Conservation (phyloP, 2,797 vertebrate species). For the Sebastes variabilis region DNA sequence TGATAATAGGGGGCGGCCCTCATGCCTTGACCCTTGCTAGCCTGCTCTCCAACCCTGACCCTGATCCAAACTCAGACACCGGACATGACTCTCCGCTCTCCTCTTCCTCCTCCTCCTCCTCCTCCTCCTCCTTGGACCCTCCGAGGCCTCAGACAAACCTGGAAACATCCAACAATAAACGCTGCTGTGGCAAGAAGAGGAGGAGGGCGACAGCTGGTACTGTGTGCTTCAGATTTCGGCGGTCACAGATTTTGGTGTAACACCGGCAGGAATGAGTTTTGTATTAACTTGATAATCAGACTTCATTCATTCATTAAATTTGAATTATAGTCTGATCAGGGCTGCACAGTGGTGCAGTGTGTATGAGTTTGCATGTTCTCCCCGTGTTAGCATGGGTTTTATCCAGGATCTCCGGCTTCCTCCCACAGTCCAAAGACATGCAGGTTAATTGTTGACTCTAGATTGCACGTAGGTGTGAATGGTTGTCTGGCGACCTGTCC, state of each 20-base stretch:
- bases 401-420: too few species aligned
- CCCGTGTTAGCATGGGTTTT: too few species aligned
- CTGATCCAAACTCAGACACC: slow-evolving; percentile 15
- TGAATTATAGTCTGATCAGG: background rate
- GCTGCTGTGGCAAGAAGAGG: slow-evolving; percentile 48
- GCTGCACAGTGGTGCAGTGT: too few species aligned
- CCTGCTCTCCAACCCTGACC: slow-evolving; percentile 64
- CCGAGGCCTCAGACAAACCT: slow-evolving; percentile 34
- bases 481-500: too few species aligned
- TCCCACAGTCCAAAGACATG: too few species aligned
- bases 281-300: background rate
- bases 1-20: slow-evolving; percentile 83
- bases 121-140: slow-evolving; percentile 10
- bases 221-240: too few species aligned
- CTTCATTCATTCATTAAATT: background rate
- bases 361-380: too few species aligned
- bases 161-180: slow-evolving; percentile 23
- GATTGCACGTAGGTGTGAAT: too few species aligned
- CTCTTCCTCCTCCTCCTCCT: background rate
- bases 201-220: slow-evolving; percentile 46
- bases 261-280: background rate
- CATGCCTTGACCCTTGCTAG: slow-evolving; percentile 84
- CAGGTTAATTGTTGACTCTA: too few species aligned
- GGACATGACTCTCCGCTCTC: slow-evolving; percentile 3
- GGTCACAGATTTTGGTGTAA: background rate